phyloP scores from a whole-genome alignment of 2,888 invertebrate genomes.

The Drosophila atroscutellata region DNA sequence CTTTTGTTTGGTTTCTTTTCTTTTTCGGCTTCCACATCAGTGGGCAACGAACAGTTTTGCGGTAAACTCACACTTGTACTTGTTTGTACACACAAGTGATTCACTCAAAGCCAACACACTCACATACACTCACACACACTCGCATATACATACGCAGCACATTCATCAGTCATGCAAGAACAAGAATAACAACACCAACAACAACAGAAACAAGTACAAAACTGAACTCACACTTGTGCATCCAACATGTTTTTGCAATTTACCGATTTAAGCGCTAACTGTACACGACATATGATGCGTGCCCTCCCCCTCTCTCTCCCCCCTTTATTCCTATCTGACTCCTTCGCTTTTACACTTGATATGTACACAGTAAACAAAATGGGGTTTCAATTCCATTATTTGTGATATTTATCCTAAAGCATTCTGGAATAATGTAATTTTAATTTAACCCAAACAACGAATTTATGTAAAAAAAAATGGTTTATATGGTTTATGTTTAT shows the following conservation, averaged over 20 bases:
- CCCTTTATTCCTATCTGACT: constrained; percentile 1
- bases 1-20: constrained; percentile 45
- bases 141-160: constrained; percentile 32
- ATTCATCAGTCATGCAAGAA: constrained; percentile 73
- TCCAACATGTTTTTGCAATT: constrained; percentile 80
- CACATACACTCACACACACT: constrained; percentile 13
- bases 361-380: background rate
- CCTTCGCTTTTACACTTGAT: background rate
- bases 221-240: constrained; percentile 40
- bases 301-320: background rate
- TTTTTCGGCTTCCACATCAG: constrained; percentile 19
- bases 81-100: constrained; percentile 27
- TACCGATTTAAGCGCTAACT: constrained; percentile 72
- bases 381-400: background rate
- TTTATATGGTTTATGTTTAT: too few relatives aligned
- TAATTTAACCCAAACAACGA: background rate
- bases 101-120: constrained; percentile 41
- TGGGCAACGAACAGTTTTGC: constrained; percentile 33
- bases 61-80: constrained; percentile 15
- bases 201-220: constrained; percentile 13
- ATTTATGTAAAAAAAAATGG: background rate
- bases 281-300: constrained; percentile 51
- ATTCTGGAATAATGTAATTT: background rate
- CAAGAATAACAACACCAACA: constrained; percentile 23
- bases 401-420: background rate